phyloP scores from a whole-genome alignment of 2,797 vertebrate genomes.

The Pristis pectinata region DNA sequence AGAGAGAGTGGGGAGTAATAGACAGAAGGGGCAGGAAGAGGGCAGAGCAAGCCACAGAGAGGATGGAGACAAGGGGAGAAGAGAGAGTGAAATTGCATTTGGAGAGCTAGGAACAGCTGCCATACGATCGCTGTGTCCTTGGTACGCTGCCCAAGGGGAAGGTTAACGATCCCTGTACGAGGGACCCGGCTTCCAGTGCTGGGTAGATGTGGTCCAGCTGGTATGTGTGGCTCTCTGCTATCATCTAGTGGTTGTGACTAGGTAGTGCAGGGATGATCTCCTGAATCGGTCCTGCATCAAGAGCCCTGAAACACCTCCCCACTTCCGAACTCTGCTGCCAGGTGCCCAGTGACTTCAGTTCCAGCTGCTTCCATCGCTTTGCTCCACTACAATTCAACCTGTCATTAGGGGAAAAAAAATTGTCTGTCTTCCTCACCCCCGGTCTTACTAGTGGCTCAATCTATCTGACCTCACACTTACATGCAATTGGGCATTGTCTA shows the following conservation, averaged over 20 bases:
- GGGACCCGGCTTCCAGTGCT: neutral
- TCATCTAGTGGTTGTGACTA: neutral
- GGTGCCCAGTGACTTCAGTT: neutral
- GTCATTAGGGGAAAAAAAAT: neutral
- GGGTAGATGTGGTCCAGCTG: neutral
- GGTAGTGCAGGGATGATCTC: neutral
- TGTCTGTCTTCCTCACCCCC: neutral
- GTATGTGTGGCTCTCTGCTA: neutral
- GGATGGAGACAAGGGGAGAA: neutral
- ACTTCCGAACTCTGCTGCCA: neutral
- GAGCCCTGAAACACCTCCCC: neutral
- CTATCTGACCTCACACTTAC: too few species aligned
- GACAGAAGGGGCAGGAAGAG: neutral
- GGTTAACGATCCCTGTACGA: neutral
- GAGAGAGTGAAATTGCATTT: neutral
- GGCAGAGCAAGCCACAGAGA: neutral
- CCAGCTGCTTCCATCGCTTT: neutral
- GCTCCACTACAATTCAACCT: neutral
- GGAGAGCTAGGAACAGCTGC: neutral
- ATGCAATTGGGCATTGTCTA: neutral
- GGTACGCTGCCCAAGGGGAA: neutral
- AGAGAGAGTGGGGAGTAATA: neutral
- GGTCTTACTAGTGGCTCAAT: too few species aligned
- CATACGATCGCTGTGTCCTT: neutral
- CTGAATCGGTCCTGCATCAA: neutral